Conservation (phyloP, 2,797 vertebrate genomes). For the Lycodopsis pacificus region DNA sequence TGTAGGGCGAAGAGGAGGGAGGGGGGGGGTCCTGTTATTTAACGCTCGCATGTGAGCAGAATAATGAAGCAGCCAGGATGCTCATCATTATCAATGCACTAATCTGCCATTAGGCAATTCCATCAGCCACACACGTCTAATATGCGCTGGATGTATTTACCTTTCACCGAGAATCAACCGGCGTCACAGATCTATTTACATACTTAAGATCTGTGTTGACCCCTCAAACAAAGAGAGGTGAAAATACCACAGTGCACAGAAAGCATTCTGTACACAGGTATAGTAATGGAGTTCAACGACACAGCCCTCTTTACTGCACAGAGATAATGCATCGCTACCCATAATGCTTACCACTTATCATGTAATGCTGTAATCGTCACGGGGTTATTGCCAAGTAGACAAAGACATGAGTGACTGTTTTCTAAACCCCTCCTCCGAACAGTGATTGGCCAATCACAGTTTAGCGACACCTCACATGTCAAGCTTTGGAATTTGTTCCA, state of each 20-base stretch:
- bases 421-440: neutral
- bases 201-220: slow-evolving; percentile 26
- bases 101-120: slow-evolving; percentile 74
- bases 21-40: slow-evolving; percentile 70
- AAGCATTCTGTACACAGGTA: slow-evolving; percentile 3
- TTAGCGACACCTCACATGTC: neutral
- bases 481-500: neutral
- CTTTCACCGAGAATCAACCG: slow-evolving; percentile 32
- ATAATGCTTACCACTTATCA: slow-evolving; percentile 31
- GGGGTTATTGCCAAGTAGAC: slow-evolving; percentile 7
- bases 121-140: slow-evolving; percentile 56
- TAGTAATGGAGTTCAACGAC: slow-evolving; percentile 30
- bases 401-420: neutral
- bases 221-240: slow-evolving; percentile 13
- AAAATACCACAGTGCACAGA: slow-evolving; percentile 21
- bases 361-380: slow-evolving; percentile 34
- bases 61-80: slow-evolving; percentile 72
- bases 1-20: slow-evolving; percentile 49
- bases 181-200: slow-evolving; percentile 39
- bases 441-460: neutral
- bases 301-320: slow-evolving; percentile 18
- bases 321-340: slow-evolving; percentile 37
- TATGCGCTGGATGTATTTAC: slow-evolving; percentile 39
- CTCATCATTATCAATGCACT: slow-evolving; percentile 72
- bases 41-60: slow-evolving; percentile 70